These are phyloP conservation scores for Panopea generosa DNA, from an alignment of 2,888 invertebrate genomes.

Conservation along the genomic window DNA sequence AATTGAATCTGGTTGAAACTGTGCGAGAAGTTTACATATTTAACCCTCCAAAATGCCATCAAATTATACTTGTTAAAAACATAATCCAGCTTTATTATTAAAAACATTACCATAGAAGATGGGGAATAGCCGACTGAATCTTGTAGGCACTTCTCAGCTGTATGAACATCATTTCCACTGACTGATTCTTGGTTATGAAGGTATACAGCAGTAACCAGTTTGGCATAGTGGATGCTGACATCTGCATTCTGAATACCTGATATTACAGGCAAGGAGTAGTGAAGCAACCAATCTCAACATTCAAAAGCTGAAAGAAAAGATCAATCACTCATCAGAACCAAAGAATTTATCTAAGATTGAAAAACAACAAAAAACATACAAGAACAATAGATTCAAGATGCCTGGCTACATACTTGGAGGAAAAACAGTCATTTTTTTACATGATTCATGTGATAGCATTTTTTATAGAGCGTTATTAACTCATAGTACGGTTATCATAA, in stretches of 20 bases:
- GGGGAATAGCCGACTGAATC: slow-evolving; percentile 21
- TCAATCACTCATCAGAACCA: too few species aligned
- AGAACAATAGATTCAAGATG: too few species aligned
- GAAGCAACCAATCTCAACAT: slow-evolving; percentile 40
- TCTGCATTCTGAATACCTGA: slow-evolving; percentile 12
- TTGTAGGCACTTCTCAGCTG: slow-evolving; percentile 13
- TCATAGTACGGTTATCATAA: too few species aligned
- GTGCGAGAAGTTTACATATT: too few species aligned
- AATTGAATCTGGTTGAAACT: too few species aligned
- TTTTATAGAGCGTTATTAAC: too few species aligned
- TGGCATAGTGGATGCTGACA: slow-evolving; percentile 11
- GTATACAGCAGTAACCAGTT: slow-evolving; percentile 32
- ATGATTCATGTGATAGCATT: too few species aligned
- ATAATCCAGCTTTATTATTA: background rate
- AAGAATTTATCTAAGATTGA: too few species aligned
- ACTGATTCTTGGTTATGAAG: slow-evolving; percentile 22
- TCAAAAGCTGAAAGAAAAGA: slow-evolving; percentile 33
- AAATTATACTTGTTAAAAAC: slow-evolving; percentile 5
- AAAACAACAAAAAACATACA: too few species aligned
- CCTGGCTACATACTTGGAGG: too few species aligned
- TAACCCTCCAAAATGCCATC: too few species aligned
- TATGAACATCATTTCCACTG: background rate
- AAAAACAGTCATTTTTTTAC: too few species aligned
- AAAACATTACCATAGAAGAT: slow-evolving; percentile 20
- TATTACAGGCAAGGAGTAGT: slow-evolving; percentile 36